Evolutionary conservation across 53 echinoderm and acorn worm species (phyloP).

Genomic region (Actinopyga echinites): DNA sequence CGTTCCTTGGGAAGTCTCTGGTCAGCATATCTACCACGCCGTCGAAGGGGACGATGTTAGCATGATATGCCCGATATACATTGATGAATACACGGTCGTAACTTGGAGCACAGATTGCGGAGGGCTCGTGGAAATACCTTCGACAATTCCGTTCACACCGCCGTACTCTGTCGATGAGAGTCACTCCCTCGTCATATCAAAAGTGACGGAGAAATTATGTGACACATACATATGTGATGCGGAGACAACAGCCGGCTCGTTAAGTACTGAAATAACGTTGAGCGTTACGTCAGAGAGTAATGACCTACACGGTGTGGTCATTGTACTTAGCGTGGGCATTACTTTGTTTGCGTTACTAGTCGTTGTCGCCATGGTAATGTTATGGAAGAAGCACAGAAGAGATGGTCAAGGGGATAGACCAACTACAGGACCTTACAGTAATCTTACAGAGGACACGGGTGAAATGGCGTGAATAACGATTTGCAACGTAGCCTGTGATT

Average conservation of each 20-base stretch:
- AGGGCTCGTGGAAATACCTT: not conserved
- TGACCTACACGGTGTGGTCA: slow-evolving; percentile 11
- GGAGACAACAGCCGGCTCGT: slow-evolving; percentile 4
- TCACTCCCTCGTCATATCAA: not conserved
- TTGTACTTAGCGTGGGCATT: slow-evolving; percentile 14
- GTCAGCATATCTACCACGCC: slow-evolving; percentile 16
- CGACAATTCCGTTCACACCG: not conserved
- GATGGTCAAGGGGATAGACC: not conserved
- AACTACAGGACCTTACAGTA: slow-evolving; percentile 17
- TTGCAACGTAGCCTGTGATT: too few relatives aligned
- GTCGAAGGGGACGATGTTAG: slow-evolving; percentile 5
- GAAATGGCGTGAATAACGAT: not conserved
- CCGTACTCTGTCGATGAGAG: slow-evolving; percentile 14
- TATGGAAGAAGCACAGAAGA: not conserved
- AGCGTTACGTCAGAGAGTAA: not conserved
- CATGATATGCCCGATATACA: slow-evolving; percentile 21
- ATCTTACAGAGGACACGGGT: slow-evolving; percentile 9
- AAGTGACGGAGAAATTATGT: not conserved
- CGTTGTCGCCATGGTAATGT: slow-evolving; percentile 24
- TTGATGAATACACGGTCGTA: slow-evolving; percentile 7
- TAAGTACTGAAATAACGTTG: slow-evolving; percentile 9
- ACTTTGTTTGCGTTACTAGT: slow-evolving; percentile 11
- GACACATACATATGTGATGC: slow-evolving; percentile 15
- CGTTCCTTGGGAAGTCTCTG: not conserved
- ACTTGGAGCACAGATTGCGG: slow-evolving; percentile 11